Conservation (phyloP, 2,888 invertebrate genomes). For the Rhagophthalmus giganteus region DNA sequence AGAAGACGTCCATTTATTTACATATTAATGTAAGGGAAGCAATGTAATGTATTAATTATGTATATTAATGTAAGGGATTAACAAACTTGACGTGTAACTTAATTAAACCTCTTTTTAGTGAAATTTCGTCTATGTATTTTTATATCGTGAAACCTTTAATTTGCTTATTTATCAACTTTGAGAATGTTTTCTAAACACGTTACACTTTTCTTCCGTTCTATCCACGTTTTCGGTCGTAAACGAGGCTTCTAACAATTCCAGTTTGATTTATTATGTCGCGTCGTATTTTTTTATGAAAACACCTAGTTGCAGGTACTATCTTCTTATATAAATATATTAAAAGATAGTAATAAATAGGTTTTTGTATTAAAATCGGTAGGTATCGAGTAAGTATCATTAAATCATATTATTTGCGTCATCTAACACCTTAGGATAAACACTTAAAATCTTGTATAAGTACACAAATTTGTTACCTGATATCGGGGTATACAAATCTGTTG, state of each 20-base stretch:
- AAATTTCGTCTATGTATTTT: constrained; percentile 4
- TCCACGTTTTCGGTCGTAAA: background rate
- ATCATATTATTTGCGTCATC: constrained; percentile 23
- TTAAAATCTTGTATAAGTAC: constrained; percentile 28
- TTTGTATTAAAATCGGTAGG: background rate
- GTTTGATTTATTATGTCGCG: too few relatives aligned
- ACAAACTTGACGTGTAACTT: too few relatives aligned
- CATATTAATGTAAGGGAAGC: too few relatives aligned
- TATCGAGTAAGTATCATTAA: constrained; percentile 6
- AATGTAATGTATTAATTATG: too few relatives aligned
- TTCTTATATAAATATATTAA: too few relatives aligned
- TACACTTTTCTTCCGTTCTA: constrained; percentile 11
- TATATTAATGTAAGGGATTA: too few relatives aligned
- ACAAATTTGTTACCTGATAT: constrained; percentile 30
- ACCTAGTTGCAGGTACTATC: too few relatives aligned
- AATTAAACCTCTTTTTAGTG: too few relatives aligned
- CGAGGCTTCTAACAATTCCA: background rate
- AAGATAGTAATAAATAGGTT: too few relatives aligned
- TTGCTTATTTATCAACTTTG: constrained; percentile 21
- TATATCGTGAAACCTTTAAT: constrained; percentile 9
- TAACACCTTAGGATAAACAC: constrained; percentile 25
- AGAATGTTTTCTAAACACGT: constrained; percentile 21
- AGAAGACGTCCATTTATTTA: too few relatives aligned
- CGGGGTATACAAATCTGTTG: constrained; percentile 21
- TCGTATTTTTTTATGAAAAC: background rate